Base-by-base conservation (phyloP, 2,113 vertebrate genomes). In the Brachionichthys hirsutus region DNA sequence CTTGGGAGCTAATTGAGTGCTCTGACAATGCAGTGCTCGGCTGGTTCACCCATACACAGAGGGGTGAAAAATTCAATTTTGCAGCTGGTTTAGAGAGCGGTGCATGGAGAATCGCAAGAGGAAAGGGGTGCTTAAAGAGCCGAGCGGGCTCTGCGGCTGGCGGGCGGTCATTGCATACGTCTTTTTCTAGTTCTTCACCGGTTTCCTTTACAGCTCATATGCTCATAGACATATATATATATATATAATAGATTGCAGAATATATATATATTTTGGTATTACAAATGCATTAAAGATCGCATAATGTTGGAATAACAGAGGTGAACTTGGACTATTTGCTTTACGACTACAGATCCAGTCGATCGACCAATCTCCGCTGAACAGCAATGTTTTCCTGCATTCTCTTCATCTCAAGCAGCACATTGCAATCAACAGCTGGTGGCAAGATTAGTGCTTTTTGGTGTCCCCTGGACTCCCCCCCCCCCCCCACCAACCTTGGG, bases 1-100 rank as follows among this genome's bases (percentile, higher is more conserved):
- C 81, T 88, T 88, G 83, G 84, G 84, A 87, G 75, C 82, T 87
- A 89, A 87, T 87, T 90, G 86, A 88, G 75, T 85, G 70, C 80
- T 86, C 74, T 86, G 81, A 88, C 87, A 87, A 85, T 78, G 85
- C 77, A 77, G 66, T 81, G 87, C 86, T 83, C 78, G 83, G 86
- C 83, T 87, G 80, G 61, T 85, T 84, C 84, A 78, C 73, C 78
- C 73, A 56, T 77, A 85, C 82, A 88, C 80, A 81, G 72, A 82
- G 51, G 69, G 78, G 79, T 83, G 80, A 77, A 78, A 85, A 87
- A 88, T 90, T 89, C 87, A 87, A 89, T 85, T 87, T 86, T 64
- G 73, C 78, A 84, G 83, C 84, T 84, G 80, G 78, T 88, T 87
- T 80, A 75, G 72, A 76, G 80, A 67, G 68, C 75, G 77, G 63